These are phyloP conservation scores for Pterophyllum scalare DNA, from an alignment of 2,113 vertebrate genomes.

Conservation along the genomic window DNA sequence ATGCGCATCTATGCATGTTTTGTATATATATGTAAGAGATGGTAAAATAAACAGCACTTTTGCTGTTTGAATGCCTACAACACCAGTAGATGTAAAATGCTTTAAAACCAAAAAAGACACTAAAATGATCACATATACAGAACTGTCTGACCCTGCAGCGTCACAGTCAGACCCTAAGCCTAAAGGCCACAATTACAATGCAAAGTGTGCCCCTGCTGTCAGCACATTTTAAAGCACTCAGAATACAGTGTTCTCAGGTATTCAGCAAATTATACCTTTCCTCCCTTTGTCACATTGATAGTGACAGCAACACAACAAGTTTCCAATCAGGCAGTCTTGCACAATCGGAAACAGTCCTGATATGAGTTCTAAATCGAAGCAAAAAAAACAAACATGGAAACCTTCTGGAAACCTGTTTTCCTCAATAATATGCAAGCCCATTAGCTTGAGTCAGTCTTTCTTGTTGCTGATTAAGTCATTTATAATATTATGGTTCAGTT, in stretches of 20 bases:
- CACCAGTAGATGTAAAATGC: neutral
- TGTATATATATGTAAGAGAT: neutral
- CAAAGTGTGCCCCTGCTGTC: neutral
- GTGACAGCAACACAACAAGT: neutral
- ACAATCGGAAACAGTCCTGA: neutral
- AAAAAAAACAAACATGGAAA: fast-evolving
- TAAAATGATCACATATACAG: neutral
- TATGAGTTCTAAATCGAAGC: neutral
- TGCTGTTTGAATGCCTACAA: neutral
- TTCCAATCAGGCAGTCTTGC: neutral
- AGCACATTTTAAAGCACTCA: neutral
- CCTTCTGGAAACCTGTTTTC: neutral
- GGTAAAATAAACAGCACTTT: neutral
- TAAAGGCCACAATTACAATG: conserved; percentile 6
- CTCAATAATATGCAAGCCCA: neutral
- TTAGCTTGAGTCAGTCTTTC: neutral
- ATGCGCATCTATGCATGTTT: neutral
- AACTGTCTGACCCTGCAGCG: neutral
- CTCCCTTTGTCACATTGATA: neutral
- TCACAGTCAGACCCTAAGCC: neutral
- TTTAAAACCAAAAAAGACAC: neutral
- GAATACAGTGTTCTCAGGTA: neutral
- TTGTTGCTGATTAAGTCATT: conserved; percentile 7
- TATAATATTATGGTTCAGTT: neutral
- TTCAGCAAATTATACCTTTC: neutral